Evolutionary conservation across 2,113 vertebrate genomes (phyloP).

Genomic region (Platysternon megacephalum): DNA sequence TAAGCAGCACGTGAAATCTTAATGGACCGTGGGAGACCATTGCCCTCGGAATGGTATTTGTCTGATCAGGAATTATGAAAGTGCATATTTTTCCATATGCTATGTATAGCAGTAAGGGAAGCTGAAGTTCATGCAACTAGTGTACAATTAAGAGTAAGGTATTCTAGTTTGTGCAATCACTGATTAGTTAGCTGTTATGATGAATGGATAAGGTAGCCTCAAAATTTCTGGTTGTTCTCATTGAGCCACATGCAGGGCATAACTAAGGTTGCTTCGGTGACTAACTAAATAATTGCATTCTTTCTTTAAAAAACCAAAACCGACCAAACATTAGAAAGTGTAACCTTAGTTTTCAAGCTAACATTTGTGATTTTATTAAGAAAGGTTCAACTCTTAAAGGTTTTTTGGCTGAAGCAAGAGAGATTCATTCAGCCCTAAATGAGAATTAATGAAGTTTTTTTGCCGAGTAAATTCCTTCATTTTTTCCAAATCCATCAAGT

Average conservation of each 20-base stretch:
- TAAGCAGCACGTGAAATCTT: background rate
- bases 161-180: background rate
- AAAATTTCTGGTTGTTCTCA: background rate
- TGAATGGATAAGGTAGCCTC: fast-evolving
- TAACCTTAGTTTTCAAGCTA: background rate
- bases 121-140: background rate
- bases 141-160: background rate
- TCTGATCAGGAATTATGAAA: background rate
- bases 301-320: background rate
- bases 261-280: background rate
- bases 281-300: background rate
- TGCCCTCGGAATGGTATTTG: background rate
- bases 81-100: background rate
- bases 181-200: background rate
- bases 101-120: background rate
- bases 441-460: background rate
- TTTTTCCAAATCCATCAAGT: background rate
- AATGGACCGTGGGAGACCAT: background rate
- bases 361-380: background rate
- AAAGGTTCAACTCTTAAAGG: background rate
- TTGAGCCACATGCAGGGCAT: background rate
- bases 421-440: background rate
- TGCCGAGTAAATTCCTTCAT: background rate
- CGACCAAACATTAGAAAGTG: background rate
- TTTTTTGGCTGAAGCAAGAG: background rate